Base-by-base conservation (phyloP, 2,113 vertebrate genomes). In the Planiliza haematocheilus region DNA sequence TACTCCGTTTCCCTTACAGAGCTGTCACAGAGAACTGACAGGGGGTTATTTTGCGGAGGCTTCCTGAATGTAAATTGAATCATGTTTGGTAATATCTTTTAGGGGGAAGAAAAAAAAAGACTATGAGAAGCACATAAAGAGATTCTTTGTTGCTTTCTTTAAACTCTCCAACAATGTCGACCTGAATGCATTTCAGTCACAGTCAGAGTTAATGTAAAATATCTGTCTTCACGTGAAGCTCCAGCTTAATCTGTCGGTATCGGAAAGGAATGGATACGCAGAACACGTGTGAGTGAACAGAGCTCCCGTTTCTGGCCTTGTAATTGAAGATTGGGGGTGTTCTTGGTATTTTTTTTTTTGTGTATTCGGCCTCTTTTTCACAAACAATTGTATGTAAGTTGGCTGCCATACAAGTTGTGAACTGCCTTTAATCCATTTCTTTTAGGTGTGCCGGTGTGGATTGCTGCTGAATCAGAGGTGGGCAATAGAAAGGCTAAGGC, bases 401-500 rank as follows among this genome's bases (percentile, higher is more conserved):
- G 41, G 59, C 43, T 51, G n/a, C 42, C 20, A 58, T 56, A 42
- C 56, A 57, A 48, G 36, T 57, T 45, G 62, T 38, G 57, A 60
- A 70, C 63, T 58, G 20, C 39, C 73, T 84, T 85, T 83, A 90
- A 83, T 80, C 57, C 43, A 51, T 85, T 63, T 75, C 49, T 74
- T 61, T 70, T 59, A 43, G 60, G 9, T 77, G 59, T 67, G 63
- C n/a, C 2, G 18, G 64, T 74, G 84, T 62, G 65, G 61, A 73
- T 65, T 86, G 77, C 55, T 55, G 48, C 67, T 63, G 68, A 82
- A 84, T 86, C 80, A 79, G 83, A 83, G 65, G 74, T 80, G 74
- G 58, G 84, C 82, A 75, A 85, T 82, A 77, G 67, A 86, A 87
- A 77, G 71, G 51, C 76, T 75, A 66, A 72, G 78, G 79, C 65